A percentile compares a stretch with the other conserved stretches of the same genome.
Evolutionary conservation across 2,888 invertebrate genomes (phyloP).

Genomic region (Gandaritis pyraliata): DNA sequence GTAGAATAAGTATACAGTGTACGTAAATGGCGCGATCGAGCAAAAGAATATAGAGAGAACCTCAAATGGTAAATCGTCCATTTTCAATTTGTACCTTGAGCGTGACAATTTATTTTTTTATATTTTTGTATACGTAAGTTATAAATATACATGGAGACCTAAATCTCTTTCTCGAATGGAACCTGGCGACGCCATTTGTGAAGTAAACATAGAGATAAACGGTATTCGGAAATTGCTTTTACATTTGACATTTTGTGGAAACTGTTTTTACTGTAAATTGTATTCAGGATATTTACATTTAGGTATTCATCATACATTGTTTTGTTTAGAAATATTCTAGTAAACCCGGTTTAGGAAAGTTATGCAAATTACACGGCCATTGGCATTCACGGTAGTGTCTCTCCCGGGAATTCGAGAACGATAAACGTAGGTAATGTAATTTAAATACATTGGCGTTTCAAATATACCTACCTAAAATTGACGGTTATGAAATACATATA

Average conservation of each 20-base stretch:
- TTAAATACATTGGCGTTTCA: background rate
- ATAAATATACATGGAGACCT: constrained; percentile 36
- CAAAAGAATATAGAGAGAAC: constrained; percentile 31
- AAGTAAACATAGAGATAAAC: constrained; percentile 31
- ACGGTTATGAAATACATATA: no score
- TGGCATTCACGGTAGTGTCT: background rate
- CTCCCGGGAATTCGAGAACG: background rate
- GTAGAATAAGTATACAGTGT: constrained; percentile 38
- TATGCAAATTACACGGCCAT: no score
- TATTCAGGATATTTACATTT: background rate
- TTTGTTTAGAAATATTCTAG: no score
- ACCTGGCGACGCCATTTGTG: constrained; percentile 24
- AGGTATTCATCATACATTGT: background rate
- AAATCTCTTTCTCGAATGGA: constrained; percentile 36
- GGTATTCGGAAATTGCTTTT: constrained; percentile 27
- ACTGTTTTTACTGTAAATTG: background rate
- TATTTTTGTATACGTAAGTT: constrained; percentile 31
- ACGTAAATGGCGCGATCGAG: constrained; percentile 29
- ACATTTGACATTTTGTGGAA: constrained; percentile 16
- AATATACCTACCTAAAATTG: no score
- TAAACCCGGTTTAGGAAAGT: background rate
- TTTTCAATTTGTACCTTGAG: constrained; percentile 36
- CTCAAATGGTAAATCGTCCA: constrained; percentile 33
- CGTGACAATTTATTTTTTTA: constrained; percentile 34
- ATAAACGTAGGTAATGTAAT: background rate